Conservation (phyloP, 2,888 invertebrate genomes). For the Euplagia quadripunctaria region DNA sequence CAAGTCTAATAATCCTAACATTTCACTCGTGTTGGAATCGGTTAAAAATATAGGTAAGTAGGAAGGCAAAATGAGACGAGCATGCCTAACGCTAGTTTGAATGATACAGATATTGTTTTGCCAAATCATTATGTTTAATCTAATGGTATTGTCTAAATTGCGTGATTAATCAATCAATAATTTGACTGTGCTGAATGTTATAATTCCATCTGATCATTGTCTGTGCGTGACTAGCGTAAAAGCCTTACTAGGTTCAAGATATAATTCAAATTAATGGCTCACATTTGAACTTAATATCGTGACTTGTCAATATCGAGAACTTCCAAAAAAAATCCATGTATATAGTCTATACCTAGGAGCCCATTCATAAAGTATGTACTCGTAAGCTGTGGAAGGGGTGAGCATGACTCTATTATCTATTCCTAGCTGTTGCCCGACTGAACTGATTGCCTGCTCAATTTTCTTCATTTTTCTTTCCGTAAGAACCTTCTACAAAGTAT, state of each 20-base stretch:
- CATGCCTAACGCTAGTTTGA: not conserved
- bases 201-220: conserved; percentile 18
- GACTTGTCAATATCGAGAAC: conserved; percentile 7
- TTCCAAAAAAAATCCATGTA: not conserved
- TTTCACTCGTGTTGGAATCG: not conserved
- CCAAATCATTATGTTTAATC: conserved; percentile 9
- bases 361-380: not conserved
- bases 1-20: no score
- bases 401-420: no score
- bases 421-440: no score
- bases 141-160: conserved; percentile 9
- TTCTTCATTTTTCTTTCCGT: no score
- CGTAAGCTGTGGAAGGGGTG: no score
- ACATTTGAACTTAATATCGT: conserved; percentile 7
- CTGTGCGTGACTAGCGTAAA: conserved; percentile 15
- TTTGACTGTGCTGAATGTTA: conserved; percentile 14
- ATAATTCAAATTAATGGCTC: conserved; percentile 15
- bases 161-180: conserved; percentile 22
- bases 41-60: not conserved
- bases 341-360: not conserved
- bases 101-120: conserved; percentile 1
- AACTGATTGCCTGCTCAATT: no score
- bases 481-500: no score
- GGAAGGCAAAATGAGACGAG: not conserved
- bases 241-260: conserved; percentile 9